These are phyloP conservation scores for Cyrtonyx montezumae DNA, from an alignment of 2,113 vertebrate genomes.

Conservation along the genomic window DNA sequence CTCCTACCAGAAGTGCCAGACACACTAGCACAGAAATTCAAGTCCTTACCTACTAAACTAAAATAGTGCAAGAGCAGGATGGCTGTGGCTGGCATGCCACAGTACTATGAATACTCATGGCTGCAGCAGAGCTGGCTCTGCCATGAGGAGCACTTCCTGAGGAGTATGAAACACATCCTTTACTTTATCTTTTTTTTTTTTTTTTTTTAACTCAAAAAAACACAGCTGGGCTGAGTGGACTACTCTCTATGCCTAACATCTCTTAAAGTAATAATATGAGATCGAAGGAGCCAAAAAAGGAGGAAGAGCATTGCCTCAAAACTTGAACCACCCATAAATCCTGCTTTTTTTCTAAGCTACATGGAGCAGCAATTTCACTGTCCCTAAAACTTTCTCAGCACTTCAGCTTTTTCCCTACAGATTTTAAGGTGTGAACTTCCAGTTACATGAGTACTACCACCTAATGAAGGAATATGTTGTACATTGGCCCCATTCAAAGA, in stretches of 20 bases:
- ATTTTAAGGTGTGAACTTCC: neutral
- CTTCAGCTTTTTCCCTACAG: neutral
- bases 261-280: conserved; percentile 14
- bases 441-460: neutral
- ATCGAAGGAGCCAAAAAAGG: neutral
- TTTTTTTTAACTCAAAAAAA: neutral
- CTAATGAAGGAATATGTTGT: neutral
- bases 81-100: neutral
- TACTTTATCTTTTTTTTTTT: neutral
- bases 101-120: neutral
- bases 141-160: neutral
- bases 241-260: neutral
- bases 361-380: neutral
- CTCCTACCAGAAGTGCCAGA: conserved; percentile 18
- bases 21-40: neutral
- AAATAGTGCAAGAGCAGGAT: neutral
- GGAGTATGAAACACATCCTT: conserved; percentile 43
- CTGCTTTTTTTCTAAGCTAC: neutral
- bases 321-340: conserved; percentile 1
- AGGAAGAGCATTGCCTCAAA: neutral
- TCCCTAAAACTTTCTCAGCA: neutral
- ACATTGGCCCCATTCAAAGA: neutral
- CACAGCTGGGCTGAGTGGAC: neutral
- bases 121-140: neutral
- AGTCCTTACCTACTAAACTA: neutral